Conservation (phyloP, 2,888 invertebrate species). For the Chalcis sispes region DNA sequence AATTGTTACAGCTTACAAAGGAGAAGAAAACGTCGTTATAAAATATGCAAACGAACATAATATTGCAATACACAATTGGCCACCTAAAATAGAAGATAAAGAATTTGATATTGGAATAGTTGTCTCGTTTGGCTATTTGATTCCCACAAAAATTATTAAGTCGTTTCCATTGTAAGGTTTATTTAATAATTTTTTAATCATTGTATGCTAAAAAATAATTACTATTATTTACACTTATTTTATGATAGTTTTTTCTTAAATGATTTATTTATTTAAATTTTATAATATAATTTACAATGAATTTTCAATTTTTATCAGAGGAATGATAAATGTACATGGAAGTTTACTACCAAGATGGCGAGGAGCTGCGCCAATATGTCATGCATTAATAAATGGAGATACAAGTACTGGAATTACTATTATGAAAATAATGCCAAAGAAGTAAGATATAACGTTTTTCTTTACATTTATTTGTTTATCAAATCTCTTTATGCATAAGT, state of each 20-base stretch:
- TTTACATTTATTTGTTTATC: no score
- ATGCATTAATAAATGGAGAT: slow-evolving; percentile 91
- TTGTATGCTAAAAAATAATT: slow-evolving; percentile 30
- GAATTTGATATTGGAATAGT: slow-evolving; percentile 91
- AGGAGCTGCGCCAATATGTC: slow-evolving; percentile 93
- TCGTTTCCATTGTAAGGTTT: slow-evolving; percentile 88
- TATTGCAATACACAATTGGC: slow-evolving; percentile 83
- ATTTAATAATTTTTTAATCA: slow-evolving; percentile 36
- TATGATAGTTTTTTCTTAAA: slow-evolving; percentile 17
- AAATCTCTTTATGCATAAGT: not conserved
- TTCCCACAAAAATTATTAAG: slow-evolving; percentile 85
- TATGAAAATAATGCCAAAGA: slow-evolving; percentile 89
- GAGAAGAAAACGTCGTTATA: slow-evolving; percentile 81
- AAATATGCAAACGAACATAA: slow-evolving; percentile 82
- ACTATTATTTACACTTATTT: not conserved
- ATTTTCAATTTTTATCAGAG: slow-evolving; percentile 78
- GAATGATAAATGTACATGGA: slow-evolving; percentile 95
- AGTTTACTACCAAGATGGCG: slow-evolving; percentile 94
- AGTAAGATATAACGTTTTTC: slow-evolving; percentile 72
- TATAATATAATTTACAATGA: not conserved
- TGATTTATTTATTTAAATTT: slow-evolving; percentile 4
- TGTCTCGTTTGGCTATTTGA: slow-evolving; percentile 95
- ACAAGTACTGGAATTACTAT: slow-evolving; percentile 88
- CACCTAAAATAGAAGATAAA: slow-evolving; percentile 74
- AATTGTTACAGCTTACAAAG: slow-evolving; percentile 84